Percentiles rank a stretch among this genome's conserved stretches.
phyloP scores from a whole-genome alignment of 2,113 vertebrate genomes.

The Isurus oxyrinchus region DNA sequence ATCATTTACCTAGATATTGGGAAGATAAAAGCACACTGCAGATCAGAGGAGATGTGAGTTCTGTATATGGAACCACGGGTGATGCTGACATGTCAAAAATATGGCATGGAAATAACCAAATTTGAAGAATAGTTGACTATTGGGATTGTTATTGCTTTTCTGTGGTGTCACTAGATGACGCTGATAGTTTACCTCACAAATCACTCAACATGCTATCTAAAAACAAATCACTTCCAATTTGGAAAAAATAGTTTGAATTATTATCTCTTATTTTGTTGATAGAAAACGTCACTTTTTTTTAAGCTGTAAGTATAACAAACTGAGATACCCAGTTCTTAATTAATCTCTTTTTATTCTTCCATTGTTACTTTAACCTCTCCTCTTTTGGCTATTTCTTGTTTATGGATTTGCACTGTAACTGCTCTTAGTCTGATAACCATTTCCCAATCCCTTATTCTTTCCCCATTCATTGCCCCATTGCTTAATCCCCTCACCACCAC shows the following conservation, averaged over 20 bases:
- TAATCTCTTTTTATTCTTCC: neutral
- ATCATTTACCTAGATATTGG: neutral
- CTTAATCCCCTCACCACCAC: neutral
- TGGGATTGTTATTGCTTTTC: no score
- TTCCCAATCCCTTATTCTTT: neutral
- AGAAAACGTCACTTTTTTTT: neutral
- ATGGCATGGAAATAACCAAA: neutral
- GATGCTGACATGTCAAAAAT: neutral
- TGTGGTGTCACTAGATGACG: neutral
- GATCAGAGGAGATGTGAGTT: neutral
- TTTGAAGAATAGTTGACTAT: neutral
- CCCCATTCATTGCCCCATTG: neutral
- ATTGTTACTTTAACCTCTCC: neutral
- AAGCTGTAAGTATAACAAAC: neutral
- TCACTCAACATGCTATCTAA: neutral
- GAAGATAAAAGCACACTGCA: neutral
- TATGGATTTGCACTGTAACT: neutral
- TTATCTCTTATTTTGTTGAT: neutral
- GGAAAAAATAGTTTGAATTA: neutral
- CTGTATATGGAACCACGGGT: neutral
- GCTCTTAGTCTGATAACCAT: neutral
- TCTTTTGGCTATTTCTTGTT: neutral
- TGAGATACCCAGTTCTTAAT: neutral
- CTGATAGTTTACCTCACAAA: neutral
- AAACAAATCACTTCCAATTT: neutral